These are phyloP conservation scores for Dusona sp. DNA, from an alignment of 2,888 invertebrate genomes.

Conservation along the genomic window DNA sequence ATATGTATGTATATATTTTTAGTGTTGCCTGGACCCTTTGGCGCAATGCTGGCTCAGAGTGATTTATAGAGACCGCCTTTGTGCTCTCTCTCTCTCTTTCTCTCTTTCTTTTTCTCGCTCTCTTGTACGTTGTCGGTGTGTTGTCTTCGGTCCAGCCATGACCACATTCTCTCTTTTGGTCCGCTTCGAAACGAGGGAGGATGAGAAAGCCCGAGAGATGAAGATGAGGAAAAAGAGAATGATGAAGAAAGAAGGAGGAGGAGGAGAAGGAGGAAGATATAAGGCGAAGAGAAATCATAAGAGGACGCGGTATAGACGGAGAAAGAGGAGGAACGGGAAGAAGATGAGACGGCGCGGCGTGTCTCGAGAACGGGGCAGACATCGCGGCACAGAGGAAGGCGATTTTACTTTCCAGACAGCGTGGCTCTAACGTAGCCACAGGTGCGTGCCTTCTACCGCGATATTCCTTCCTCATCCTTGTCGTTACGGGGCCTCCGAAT, in stretches of 20 bases:
- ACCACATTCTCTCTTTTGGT: slow-evolving; percentile 59
- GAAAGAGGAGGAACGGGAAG: slow-evolving; percentile 13
- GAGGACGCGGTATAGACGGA: slow-evolving; percentile 42
- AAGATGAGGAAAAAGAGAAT: slow-evolving; percentile 46
- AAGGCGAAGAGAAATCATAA: slow-evolving; percentile 50
- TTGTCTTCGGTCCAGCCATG: slow-evolving; percentile 60
- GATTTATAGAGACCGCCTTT: slow-evolving; percentile 75
- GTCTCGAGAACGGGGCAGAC: slow-evolving; percentile 63
- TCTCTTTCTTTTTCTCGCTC: slow-evolving; percentile 28
- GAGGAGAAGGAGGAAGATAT: slow-evolving; percentile 14
- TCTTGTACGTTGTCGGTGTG: slow-evolving; percentile 36
- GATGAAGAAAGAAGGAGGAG: slow-evolving; percentile 28
- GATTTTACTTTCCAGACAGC: slow-evolving; percentile 70
- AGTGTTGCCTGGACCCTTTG: slow-evolving; percentile 61
- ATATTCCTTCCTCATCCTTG: slow-evolving; percentile 34
- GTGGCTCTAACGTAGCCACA: slow-evolving; percentile 73
- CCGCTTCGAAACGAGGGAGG: slow-evolving; percentile 56
- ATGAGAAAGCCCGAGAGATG: slow-evolving; percentile 60
- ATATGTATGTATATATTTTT: slow-evolving; percentile 34
- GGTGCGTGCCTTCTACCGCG: slow-evolving; percentile 67
- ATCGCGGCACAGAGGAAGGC: slow-evolving; percentile 63
- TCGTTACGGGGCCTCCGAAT: slow-evolving; percentile 39
- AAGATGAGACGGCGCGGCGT: slow-evolving; percentile 59
- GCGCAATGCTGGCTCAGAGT: slow-evolving; percentile 67
- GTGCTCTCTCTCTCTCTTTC: slow-evolving; percentile 61